Conservation (phyloP, 1,140 invertebrate species). For the Eriocheir sinensis region DNA sequence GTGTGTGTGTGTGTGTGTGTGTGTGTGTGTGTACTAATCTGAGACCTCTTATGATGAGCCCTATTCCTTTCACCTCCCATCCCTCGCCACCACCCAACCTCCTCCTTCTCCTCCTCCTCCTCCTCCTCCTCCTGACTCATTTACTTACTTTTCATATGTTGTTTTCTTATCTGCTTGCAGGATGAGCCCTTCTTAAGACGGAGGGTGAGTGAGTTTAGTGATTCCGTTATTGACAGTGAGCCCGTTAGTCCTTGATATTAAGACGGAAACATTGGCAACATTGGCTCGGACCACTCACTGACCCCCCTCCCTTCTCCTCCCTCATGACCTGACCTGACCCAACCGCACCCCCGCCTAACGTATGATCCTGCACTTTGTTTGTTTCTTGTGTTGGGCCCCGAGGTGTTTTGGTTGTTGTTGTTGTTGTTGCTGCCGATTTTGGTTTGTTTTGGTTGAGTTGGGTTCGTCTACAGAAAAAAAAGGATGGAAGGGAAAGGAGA, state of each 20-base stretch:
- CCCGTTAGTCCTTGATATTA: constrained; percentile 46
- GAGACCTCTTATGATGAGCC: background rate
- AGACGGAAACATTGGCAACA: constrained; percentile 54
- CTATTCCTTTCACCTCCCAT: too few species aligned
- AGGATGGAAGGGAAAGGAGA: background rate
- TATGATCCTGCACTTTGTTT: constrained; percentile 49
- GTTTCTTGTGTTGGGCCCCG: too few species aligned
- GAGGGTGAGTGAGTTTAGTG: constrained; percentile 74
- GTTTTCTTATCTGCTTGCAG: constrained; percentile 71
- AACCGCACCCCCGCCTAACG: constrained; percentile 46
- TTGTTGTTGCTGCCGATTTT: too few species aligned
- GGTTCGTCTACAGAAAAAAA: too few species aligned
- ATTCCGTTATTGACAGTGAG: constrained; percentile 45
- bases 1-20: too few species aligned
- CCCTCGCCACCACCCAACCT: too few species aligned
- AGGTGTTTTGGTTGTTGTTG: too few species aligned
- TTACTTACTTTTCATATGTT: constrained; percentile 55
- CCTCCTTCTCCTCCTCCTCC: too few species aligned
- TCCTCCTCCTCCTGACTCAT: background rate
- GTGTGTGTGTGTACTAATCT: background rate
- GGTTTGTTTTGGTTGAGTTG: too few species aligned
- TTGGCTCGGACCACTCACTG: constrained; percentile 39
- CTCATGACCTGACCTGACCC: constrained; percentile 35
- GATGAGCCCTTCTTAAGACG: constrained; percentile 74
- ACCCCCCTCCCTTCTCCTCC: constrained; percentile 46